phyloP scores from a whole-genome alignment of 2,888 invertebrate genomes.

The Parasteatoda lunata region DNA sequence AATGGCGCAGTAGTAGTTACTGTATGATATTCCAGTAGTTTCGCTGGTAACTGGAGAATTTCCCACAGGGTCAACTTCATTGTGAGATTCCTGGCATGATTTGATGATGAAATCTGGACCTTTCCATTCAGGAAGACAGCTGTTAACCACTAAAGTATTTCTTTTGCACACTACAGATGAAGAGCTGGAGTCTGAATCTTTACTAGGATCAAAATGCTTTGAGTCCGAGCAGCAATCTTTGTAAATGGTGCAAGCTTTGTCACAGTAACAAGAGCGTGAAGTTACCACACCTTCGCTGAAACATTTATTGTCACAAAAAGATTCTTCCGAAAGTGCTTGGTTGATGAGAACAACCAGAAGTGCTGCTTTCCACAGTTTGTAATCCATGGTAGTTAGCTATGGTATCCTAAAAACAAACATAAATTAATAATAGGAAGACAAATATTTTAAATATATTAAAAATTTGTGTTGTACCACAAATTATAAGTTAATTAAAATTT shows the following conservation, averaged over 20 bases:
- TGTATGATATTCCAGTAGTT: constrained; percentile 45
- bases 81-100: constrained; percentile 26
- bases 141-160: constrained; percentile 30
- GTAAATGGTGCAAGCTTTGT: constrained; percentile 47
- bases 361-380: too few species aligned
- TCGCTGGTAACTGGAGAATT: constrained; percentile 45
- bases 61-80: constrained; percentile 45
- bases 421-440: too few species aligned
- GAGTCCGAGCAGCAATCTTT: constrained; percentile 57
- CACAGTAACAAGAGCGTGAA: constrained; percentile 41
- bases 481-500: too few species aligned
- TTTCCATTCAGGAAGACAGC: constrained; percentile 45
- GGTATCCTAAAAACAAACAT: too few species aligned
- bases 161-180: constrained; percentile 25
- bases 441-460: too few species aligned
- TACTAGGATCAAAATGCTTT: constrained; percentile 13
- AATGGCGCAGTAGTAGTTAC: constrained; percentile 58
- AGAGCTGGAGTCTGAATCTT: background rate
- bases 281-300: constrained; percentile 28
- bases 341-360: too few species aligned
- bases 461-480: too few species aligned
- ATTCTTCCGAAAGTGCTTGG: constrained; percentile 22
- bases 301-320: constrained; percentile 54
- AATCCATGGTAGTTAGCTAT: too few species aligned
- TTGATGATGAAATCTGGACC: constrained; percentile 60